phyloP scores from a whole-genome alignment of 2,113 vertebrate species.

The Dipodomys merriami region DNA sequence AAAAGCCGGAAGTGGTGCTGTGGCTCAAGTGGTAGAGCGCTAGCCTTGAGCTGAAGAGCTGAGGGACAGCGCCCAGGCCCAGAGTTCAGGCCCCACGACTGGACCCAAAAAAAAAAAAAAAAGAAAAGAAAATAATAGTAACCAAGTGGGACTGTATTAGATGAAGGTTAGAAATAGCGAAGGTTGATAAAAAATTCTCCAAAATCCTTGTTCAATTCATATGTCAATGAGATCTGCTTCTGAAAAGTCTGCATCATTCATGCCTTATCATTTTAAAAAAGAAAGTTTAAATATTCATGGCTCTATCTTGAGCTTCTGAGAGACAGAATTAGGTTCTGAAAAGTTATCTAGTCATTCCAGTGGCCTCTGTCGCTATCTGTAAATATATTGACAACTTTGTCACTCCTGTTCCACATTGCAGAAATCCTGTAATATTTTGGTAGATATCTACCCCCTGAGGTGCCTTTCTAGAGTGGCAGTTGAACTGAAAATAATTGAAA shows the following conservation, averaged over 20 bases:
- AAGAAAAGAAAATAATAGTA: slow-evolving; percentile 12
- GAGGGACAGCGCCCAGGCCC: no score
- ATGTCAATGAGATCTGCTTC: background rate
- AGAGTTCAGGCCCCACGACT: no score
- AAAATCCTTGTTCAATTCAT: background rate
- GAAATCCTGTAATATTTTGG: background rate
- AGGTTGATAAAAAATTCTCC: slow-evolving; percentile 26
- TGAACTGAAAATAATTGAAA: slow-evolving; percentile 16
- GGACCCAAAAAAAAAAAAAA: no score
- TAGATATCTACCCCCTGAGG: background rate
- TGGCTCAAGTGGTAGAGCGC: no score
- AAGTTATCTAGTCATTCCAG: background rate
- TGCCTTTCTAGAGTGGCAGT: background rate
- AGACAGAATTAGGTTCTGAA: background rate
- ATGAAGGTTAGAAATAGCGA: background rate
- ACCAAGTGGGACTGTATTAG: background rate
- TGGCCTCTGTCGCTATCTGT: background rate
- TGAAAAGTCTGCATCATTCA: background rate
- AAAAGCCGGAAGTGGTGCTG: no score
- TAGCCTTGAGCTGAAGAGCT: no score
- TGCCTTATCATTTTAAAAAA: background rate
- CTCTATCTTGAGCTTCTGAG: background rate
- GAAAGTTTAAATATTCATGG: background rate
- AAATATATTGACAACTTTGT: background rate
- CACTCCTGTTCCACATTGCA: background rate